Evolutionary conservation across 2,113 vertebrate genomes (phyloP).

Genomic region (Pollachius pollachius): DNA sequence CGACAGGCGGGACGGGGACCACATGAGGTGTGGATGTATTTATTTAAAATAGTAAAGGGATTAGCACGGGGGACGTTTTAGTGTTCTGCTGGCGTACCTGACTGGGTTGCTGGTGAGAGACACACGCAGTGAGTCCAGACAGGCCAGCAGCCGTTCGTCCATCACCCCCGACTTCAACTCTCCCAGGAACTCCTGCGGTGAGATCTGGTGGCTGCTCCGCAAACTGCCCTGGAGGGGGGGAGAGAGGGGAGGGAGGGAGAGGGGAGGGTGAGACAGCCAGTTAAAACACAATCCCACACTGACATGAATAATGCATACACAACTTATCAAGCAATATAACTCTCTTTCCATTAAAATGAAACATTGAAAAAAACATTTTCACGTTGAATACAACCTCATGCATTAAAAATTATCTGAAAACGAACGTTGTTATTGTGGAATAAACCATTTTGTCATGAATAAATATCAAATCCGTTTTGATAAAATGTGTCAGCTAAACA

Average conservation of each 20-base stretch:
- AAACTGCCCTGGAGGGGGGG: conserved; percentile 80
- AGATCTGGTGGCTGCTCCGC: conserved; percentile 85
- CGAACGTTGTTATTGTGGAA: too few relatives aligned
- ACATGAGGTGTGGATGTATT: neutral
- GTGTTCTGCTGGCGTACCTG: conserved; percentile 78
- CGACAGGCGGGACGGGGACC: neutral
- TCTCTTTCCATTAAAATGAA: too few relatives aligned
- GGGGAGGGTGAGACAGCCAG: too few relatives aligned
- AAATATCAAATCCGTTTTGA: too few relatives aligned
- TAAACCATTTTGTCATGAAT: too few relatives aligned
- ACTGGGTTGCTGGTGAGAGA: conserved; percentile 97
- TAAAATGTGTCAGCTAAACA: too few relatives aligned
- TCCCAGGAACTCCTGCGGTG: conserved; percentile 90
- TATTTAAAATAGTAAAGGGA: neutral
- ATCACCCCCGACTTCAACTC: conserved; percentile 86
- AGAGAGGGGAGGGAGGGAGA: neutral
- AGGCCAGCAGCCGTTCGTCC: conserved; percentile 88
- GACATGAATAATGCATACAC: too few relatives aligned
- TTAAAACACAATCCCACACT: too few relatives aligned
- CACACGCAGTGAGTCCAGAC: conserved; percentile 90
- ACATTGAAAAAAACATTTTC: too few relatives aligned
- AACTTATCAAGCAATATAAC: too few relatives aligned
- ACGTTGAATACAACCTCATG: too few relatives aligned
- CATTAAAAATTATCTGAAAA: too few relatives aligned
- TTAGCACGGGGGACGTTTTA: neutral